A percentile compares a stretch with the other conserved stretches of the same genome.
phyloP scores from a whole-genome alignment of 2,797 vertebrate species.

The Bradypus variegatus region DNA sequence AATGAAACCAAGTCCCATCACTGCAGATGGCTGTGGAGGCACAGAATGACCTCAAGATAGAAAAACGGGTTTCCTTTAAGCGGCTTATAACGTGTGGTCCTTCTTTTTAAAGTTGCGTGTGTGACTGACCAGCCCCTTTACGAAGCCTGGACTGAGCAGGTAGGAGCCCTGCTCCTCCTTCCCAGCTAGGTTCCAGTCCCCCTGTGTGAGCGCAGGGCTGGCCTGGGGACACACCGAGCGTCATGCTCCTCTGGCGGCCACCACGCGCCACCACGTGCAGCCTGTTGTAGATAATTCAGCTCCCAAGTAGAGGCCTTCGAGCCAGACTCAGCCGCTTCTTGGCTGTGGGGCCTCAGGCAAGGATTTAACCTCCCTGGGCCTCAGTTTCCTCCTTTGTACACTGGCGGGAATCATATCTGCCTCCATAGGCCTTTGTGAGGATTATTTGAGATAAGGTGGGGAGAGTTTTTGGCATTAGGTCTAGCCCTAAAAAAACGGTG shows the following conservation, averaged over 20 bases:
- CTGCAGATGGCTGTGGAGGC: constrained; percentile 51
- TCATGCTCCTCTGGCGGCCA: background rate
- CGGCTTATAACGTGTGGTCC: background rate
- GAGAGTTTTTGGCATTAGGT: background rate
- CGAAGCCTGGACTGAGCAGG: background rate
- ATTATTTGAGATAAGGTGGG: background rate
- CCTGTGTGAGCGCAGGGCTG: background rate
- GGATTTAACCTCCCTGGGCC: background rate
- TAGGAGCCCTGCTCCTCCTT: background rate
- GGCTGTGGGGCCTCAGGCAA: background rate
- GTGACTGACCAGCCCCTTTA: background rate
- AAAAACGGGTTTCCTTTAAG: background rate
- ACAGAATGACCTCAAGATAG: constrained; percentile 49
- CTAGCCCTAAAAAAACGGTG: background rate
- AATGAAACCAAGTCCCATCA: constrained; percentile 56
- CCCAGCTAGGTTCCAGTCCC: background rate
- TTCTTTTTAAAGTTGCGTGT: background rate
- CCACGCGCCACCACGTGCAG: rapidly evolving
- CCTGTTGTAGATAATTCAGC: rapidly evolving
- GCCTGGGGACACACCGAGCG: background rate
- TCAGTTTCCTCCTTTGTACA: background rate
- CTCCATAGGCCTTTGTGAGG: background rate
- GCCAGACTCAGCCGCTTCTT: background rate
- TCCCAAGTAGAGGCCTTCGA: background rate
- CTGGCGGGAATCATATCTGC: background rate